These are phyloP conservation scores for Choloepus hoffmanni DNA, from an alignment of 2,113 vertebrate species.

Conservation along the genomic window DNA sequence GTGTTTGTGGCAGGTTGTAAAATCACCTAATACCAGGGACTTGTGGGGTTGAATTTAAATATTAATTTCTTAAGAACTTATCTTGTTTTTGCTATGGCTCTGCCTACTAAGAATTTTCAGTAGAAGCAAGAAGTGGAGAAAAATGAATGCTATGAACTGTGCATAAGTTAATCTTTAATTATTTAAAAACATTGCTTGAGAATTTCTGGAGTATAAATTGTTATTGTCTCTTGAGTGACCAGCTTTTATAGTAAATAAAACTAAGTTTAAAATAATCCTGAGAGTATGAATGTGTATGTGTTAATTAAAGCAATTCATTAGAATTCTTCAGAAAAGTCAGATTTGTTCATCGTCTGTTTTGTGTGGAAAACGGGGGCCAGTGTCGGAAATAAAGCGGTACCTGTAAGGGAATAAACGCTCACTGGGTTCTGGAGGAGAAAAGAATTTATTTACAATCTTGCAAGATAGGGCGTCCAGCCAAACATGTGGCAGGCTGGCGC, in stretches of 20 bases:
- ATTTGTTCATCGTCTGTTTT: neutral
- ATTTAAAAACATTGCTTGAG: conserved; percentile 48
- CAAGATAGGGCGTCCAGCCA: too few species aligned
- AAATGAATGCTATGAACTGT: conserved; percentile 53
- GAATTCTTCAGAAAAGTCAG: neutral
- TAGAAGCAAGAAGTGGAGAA: neutral
- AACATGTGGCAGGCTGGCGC: too few species aligned
- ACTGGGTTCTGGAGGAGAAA: too few species aligned
- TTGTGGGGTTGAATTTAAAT: neutral
- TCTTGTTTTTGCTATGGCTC: conserved; percentile 34
- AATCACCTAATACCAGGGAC: neutral
- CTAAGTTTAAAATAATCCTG: neutral
- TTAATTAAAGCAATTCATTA: neutral
- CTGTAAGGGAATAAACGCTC: too few species aligned
- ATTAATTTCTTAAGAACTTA: conserved; percentile 24
- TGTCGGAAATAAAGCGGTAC: too few species aligned
- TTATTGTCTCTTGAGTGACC: conserved; percentile 20
- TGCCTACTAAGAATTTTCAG: neutral
- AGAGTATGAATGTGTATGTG: neutral
- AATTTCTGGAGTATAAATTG: conserved; percentile 48
- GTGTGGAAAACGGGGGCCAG: neutral
- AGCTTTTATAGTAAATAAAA: neutral
- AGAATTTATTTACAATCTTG: too few species aligned
- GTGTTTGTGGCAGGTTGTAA: conserved; percentile 19
- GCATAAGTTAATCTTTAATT: conserved; percentile 52